These are phyloP conservation scores for Xylota sylvarum DNA, from an alignment of 2,888 invertebrate genomes.

Conservation along the genomic window DNA sequence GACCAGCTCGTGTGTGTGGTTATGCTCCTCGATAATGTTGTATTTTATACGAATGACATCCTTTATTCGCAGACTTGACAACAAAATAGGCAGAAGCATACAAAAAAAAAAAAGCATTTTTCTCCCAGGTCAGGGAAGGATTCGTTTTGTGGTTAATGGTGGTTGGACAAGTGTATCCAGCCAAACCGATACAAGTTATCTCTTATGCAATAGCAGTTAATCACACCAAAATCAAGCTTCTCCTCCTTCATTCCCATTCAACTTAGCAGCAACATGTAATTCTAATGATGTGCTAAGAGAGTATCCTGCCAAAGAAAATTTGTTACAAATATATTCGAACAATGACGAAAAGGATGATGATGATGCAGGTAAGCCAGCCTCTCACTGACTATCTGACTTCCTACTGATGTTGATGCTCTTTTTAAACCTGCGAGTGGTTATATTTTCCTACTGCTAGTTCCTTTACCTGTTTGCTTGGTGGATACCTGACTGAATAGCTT, in stretches of 20 bases:
- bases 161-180: constrained; percentile 21
- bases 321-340: constrained; percentile 57
- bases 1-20: constrained; percentile 26
- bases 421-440: constrained; percentile 8
- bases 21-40: constrained; percentile 66
- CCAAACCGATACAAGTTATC: constrained; percentile 32
- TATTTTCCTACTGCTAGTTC: neutral
- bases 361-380: constrained; percentile 39
- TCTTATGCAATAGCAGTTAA: constrained; percentile 63
- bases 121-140: constrained; percentile 52
- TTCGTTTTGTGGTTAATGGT: constrained; percentile 56
- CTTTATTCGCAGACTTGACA: constrained; percentile 67
- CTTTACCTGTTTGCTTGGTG: constrained; percentile 25
- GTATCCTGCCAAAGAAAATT: constrained; percentile 55
- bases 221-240: constrained; percentile 61
- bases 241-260: constrained; percentile 19
- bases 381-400: constrained; percentile 42
- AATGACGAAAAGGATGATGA: constrained; percentile 26
- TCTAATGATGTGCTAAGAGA: constrained; percentile 69
- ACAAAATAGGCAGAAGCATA: constrained; percentile 56
- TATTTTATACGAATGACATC: constrained; percentile 74
- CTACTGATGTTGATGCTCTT: constrained; percentile 33
- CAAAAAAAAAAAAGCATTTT: constrained; percentile 7
- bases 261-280: constrained; percentile 61
- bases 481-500: constrained; percentile 45